Conservation (phyloP, 2,888 invertebrate species). For the Pogonocherus hispidulus region DNA sequence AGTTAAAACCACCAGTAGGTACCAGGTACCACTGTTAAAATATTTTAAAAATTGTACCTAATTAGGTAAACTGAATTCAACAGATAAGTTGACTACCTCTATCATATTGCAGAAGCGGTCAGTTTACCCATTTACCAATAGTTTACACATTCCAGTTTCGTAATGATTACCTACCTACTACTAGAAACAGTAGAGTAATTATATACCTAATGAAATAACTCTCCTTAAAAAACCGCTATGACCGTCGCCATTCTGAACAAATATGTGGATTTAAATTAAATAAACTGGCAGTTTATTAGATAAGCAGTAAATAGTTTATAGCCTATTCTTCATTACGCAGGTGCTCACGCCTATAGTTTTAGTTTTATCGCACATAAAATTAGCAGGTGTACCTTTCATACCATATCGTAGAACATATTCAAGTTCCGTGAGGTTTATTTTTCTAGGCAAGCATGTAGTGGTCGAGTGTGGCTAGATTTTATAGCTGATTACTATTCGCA, state of each 20-base stretch:
- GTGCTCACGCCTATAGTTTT: conserved; percentile 16
- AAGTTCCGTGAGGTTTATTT: conserved; percentile 22
- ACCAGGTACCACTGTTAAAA: no score
- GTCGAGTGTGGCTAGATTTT: not conserved
- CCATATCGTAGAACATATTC: conserved; percentile 18
- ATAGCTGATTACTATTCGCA: not conserved
- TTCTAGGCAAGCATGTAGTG: not conserved
- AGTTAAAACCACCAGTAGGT: no score
- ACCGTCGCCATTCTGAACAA: not conserved
- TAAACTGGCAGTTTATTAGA: conserved; percentile 14
- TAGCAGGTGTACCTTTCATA: conserved; percentile 25
- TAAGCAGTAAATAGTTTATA: conserved; percentile 24
- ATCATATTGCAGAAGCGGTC: no score
- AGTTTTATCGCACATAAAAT: conserved; percentile 30
- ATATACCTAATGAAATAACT: not conserved
- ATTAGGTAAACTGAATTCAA: no score
- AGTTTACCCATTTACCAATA: no score
- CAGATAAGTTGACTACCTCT: no score
- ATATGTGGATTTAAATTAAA: not conserved
- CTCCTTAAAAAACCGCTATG: not conserved
- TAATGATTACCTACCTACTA: no score
- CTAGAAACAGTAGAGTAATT: not conserved
- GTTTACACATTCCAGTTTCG: no score
- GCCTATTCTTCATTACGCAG: conserved; percentile 30
- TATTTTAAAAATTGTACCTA: no score